Evolutionary conservation across 1,140 invertebrate species (phyloP), one percentile per base, ranked within the genome.

Genomic region (Conus betulinus): DNA sequence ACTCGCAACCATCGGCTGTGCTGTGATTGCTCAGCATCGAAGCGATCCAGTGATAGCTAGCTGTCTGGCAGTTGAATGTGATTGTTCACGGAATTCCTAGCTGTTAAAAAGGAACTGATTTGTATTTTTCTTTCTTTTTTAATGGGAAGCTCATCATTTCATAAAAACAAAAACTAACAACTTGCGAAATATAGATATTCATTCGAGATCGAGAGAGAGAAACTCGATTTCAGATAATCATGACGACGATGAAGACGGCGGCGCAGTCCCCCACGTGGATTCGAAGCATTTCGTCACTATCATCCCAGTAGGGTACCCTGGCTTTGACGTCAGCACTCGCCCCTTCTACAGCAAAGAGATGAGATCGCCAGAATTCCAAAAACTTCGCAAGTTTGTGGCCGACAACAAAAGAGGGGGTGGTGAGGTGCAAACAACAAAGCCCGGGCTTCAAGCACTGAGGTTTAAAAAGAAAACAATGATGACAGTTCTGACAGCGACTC

Each of bases 251-350:
- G 11, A 23, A 5, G 74, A 79, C 11, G 74, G 55, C n/a, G 51
- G 84, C 8, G 74, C 78, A 17, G 51, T 8, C 13, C 82, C 84
- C 0, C 20, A 87, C n/a, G 23, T 84, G 6, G 86, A 91, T 27
- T 53, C 53, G 27, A 87, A 84, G 53, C 88, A 84, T 13, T 90
- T 88, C 71, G 89, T 91, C 52, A 91, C 89, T 2, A 89, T 91
- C 57, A 90, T 91, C n/a, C 91, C 91, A 20, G 90, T 91, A 3
- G 91, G 89, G n/a, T 88, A 89, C 63, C 85, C 87, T 23, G 89
- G 86, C 60, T 88, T 88, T 63, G 78, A 82, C 63, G 52, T 84
- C 39, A 81, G 60, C 25, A 55, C 52, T 52, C 63, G 78, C 57
- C 87, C 89, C 84, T 87, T 89, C 87, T 84, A 87, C 81, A 89